Base-by-base conservation (phyloP, 64 coral and sea anemone species). In the Acropora tenuis region DNA sequence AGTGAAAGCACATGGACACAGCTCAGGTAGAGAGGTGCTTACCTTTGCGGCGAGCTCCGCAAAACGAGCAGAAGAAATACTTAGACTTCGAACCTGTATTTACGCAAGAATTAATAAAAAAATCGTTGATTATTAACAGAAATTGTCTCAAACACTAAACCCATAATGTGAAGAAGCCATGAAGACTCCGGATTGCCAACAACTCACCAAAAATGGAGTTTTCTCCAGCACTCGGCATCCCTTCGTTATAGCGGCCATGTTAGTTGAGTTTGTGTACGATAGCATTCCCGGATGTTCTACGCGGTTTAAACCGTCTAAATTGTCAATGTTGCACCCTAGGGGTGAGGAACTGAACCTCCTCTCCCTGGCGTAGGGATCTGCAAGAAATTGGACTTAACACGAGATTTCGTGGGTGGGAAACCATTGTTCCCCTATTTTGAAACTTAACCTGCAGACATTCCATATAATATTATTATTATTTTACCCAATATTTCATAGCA, bases 241-340 rank as follows among this genome's bases (percentile, higher is more conserved):
- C 74, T 88, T 89, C 63, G 94, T 50, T 58, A 94, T 89, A 79
- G 95, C 95, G 88, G 95, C 95, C 95, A 97, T 97, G 88, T 77
- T 97, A 88, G 80, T 89, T 86, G 53, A 8, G 44, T 13, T 16
- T 46, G 43, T 52, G 67, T 58, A 67, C 74, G 48, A 74, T 50
- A 47, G 80, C 66, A 41, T 46, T 46, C 95, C 95, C 95, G 95
- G 91, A 96, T 96, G 58, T 75, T 4, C 50, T 55, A 2, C 6
- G 3, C 52, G 10, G 52, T 55, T 30, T 30, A 30, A 30, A 30
- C 30, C 30, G 30, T 30, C 30, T 30, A 30, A 30, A 30, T 30
- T 30, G 30, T 30, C 30, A 30, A 30, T 30, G 30, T 30, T 30
- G 30, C 30, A 30, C 30, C 30, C 30, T 30, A 30, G 30, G 30